Conservation (phyloP, 2,888 invertebrate genomes). For the Eilema griseolum region DNA sequence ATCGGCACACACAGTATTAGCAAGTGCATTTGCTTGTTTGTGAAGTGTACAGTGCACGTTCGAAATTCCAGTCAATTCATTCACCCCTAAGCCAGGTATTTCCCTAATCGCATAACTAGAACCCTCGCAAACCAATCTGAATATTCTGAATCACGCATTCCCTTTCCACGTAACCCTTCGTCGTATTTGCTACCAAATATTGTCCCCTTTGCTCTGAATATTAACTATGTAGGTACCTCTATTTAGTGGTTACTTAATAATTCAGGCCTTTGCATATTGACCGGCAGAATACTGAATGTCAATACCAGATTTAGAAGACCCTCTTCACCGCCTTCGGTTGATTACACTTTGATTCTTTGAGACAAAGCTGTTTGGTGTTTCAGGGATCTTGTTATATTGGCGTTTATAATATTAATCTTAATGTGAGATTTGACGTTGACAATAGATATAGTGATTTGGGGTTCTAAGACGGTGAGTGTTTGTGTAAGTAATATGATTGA, state of each 20-base stretch:
- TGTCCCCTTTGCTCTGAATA: slow-evolving; percentile 76
- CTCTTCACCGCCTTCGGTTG: slow-evolving; percentile 24
- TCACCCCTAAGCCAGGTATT: slow-evolving; percentile 40
- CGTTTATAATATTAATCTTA: slow-evolving; percentile 48
- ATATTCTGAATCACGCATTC: slow-evolving; percentile 71
- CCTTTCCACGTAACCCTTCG: slow-evolving; percentile 66
- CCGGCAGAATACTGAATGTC: slow-evolving; percentile 69
- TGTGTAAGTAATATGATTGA: slow-evolving; percentile 27
- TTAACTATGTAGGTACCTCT: slow-evolving; percentile 75
- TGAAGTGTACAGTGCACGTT: slow-evolving; percentile 12
- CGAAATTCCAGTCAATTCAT: slow-evolving; percentile 22
- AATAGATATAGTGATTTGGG: slow-evolving; percentile 39
- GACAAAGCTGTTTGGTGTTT: slow-evolving; percentile 9
- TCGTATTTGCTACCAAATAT: slow-evolving; percentile 74
- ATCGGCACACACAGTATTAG: background rate
- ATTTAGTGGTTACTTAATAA: slow-evolving; percentile 80
- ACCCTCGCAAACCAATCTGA: slow-evolving; percentile 38
- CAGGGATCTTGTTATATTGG: slow-evolving; percentile 46
- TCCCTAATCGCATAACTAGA: slow-evolving; percentile 54
- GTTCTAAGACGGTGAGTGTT: slow-evolving; percentile 26
- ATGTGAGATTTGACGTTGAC: slow-evolving; percentile 52
- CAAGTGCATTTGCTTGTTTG: slow-evolving; percentile 16
- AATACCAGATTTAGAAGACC: slow-evolving; percentile 55
- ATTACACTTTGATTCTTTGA: slow-evolving; percentile 15
- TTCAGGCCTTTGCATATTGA: slow-evolving; percentile 77